Base-by-base conservation (phyloP, 2,888 invertebrate species). In the Plebejus argus region DNA sequence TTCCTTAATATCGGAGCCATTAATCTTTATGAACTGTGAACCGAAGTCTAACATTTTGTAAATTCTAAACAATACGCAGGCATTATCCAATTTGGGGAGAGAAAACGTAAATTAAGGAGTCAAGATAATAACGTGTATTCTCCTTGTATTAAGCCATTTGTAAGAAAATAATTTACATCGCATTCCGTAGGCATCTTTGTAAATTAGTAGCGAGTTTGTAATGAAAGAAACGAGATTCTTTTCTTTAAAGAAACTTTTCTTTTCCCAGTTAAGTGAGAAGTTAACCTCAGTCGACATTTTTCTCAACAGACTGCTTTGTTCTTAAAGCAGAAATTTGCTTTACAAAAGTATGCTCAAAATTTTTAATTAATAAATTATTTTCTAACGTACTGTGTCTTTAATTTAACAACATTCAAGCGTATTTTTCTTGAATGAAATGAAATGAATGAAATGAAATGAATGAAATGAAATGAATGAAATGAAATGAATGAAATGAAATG, bases 261-360 rank as follows among this genome's bases (percentile, higher is more conserved):
- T 66, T 66, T 61, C 23, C 28, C 28, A 66, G 66, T 66, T 66
- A 66, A 66, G 66, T 66, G 66, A 66, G 66, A 66, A 66, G 66
- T 66, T 66, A 66, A 33, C 66, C 15, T 66, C 18, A 5, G 28
- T 66, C 28, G 28, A 66, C 28, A 33, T 66, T 12, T 66, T 66
- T 33, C 66, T 33, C 6, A 66, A 66, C 23, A 61, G 61, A 39
- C 66, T 66, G 28, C 28, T 28, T 66, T 66, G 18, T 66, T 66
- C 61, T 66, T 66, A 66, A 28, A 66, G 28, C 12, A 23, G 1
- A 23, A 61, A 61, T 10, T 61, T 10, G 61, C 3, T 61, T 20
- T 23, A 61, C 23, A 61, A 61, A 61, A 23, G 23, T 61, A 61
- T 10, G 12, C 3, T 61, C 20, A 61, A 61, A 10, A 8, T n/a